Evolutionary conservation across 2,113 vertebrate genomes (phyloP).

Genomic region (Ivindomyrus marchei): DNA sequence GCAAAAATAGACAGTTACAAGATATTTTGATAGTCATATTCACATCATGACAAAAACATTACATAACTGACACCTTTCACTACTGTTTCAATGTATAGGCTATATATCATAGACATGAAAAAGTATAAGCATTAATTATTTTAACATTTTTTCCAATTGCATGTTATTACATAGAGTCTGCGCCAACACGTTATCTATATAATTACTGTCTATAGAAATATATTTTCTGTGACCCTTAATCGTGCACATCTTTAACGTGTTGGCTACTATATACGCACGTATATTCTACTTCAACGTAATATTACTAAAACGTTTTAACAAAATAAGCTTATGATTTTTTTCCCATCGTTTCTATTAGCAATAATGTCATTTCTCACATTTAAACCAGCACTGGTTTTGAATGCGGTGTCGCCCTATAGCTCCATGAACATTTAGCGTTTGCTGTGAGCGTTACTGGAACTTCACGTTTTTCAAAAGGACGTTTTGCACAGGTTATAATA

Average conservation of each 20-base stretch:
- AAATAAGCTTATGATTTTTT: not conserved
- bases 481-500: not conserved
- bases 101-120: too few species aligned
- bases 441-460: not conserved
- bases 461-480: too few species aligned
- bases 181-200: not conserved
- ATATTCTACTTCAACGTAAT: not conserved
- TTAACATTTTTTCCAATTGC: too few species aligned
- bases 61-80: too few species aligned
- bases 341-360: not conserved
- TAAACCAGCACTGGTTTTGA: not conserved
- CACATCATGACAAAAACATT: too few species aligned
- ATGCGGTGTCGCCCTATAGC: not conserved
- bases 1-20: too few species aligned
- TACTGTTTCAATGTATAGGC: too few species aligned
- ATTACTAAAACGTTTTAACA: not conserved
- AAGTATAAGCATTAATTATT: too few species aligned
- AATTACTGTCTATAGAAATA: not conserved
- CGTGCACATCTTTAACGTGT: not conserved
- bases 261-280: not conserved
- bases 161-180: too few species aligned
- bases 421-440: not conserved
- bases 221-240: not conserved
- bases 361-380: too few species aligned
- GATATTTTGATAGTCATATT: too few species aligned